phyloP scores from a whole-genome alignment of 1,140 invertebrate species.

The Drosophila lacertosa region DNA sequence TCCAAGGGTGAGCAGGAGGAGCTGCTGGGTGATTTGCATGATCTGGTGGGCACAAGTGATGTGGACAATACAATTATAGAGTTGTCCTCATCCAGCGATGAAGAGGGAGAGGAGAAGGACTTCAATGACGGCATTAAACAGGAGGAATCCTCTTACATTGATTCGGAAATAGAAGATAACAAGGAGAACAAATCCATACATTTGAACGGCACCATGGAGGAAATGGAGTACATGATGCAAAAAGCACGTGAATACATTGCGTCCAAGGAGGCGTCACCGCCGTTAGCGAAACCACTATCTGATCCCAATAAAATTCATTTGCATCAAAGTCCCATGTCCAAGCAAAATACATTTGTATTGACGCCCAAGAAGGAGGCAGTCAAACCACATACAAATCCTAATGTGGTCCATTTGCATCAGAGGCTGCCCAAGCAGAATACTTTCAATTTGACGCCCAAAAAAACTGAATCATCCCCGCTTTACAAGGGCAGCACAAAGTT shows the following conservation, averaged over 20 bases:
- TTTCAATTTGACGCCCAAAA: conserved; percentile 54
- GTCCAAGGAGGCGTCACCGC: conserved; percentile 3
- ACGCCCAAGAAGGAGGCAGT: conserved; percentile 31
- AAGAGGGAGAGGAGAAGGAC: conserved; percentile 25
- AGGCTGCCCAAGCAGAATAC: conserved; percentile 55
- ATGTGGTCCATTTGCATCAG: neutral
- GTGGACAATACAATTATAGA: conserved; percentile 57
- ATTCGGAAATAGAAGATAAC: conserved; percentile 21
- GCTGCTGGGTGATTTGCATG: conserved; percentile 50
- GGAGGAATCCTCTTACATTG: conserved; percentile 22
- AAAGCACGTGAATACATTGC: conserved; percentile 74
- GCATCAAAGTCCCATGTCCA: conserved; percentile 25
- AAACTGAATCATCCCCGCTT: neutral
- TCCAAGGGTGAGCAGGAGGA: conserved; percentile 52
- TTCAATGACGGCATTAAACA: neutral
- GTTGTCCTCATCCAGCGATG: conserved; percentile 54
- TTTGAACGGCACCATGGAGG: conserved; percentile 84
- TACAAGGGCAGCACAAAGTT: neutral
- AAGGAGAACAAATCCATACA: conserved; percentile 68
- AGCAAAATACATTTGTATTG: conserved; percentile 61
- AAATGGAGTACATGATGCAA: conserved; percentile 83
- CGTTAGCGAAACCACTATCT: conserved; percentile 5
- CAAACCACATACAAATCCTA: neutral
- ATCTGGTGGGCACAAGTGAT: conserved; percentile 31
- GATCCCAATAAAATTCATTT: conserved; percentile 2